Conservation (phyloP, 1,140 invertebrate genomes). For the Xylocopa sonorina region DNA sequence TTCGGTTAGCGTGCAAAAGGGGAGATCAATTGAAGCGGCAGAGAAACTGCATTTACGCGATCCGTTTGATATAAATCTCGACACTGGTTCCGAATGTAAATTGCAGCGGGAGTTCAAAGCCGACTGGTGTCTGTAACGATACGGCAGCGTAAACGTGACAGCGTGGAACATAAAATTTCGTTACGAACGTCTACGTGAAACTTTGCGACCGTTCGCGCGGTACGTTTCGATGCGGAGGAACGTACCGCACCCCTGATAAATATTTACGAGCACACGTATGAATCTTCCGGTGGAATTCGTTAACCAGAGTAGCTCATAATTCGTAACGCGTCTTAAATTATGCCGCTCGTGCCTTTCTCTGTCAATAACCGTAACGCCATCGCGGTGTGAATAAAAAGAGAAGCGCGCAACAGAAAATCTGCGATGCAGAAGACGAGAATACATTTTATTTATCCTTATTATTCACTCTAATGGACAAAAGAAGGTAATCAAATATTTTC, state of each 20-base stretch:
- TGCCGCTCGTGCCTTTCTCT: too few relatives aligned
- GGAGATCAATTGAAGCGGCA: background rate
- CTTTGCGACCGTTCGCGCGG: background rate
- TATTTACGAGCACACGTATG: background rate
- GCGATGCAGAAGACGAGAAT: too few relatives aligned
- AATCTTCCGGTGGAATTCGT: too few relatives aligned
- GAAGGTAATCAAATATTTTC: too few relatives aligned
- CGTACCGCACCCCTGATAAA: background rate
- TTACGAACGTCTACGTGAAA: too few relatives aligned
- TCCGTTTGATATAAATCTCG: conserved; percentile 5
- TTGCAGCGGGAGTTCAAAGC: background rate
- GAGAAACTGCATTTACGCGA: background rate
- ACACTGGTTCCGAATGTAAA: background rate
- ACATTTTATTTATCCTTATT: too few relatives aligned
- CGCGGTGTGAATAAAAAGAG: too few relatives aligned
- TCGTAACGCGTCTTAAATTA: too few relatives aligned
- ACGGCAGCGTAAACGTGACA: background rate
- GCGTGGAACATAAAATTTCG: conserved; percentile 6
- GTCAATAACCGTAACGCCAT: too few relatives aligned
- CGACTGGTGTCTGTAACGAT: background rate
- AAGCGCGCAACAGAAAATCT: too few relatives aligned
- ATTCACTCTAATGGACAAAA: too few relatives aligned
- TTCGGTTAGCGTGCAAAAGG: background rate
- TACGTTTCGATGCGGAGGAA: background rate
- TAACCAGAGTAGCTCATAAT: too few relatives aligned